Base-by-base conservation (phyloP, 1,140 invertebrate genomes). In the Aphis craccivora region DNA sequence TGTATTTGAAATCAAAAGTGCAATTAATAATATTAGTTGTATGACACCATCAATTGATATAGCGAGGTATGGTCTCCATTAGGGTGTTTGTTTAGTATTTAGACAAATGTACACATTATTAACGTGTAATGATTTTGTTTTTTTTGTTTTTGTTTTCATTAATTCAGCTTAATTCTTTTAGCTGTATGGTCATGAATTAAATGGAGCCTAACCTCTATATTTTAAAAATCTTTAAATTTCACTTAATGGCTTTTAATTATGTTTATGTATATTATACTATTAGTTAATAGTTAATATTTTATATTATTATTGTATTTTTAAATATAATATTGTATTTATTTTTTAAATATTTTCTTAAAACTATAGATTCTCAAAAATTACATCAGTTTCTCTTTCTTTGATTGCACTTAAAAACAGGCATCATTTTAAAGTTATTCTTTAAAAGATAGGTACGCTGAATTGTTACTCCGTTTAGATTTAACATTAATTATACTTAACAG, bases 11-110 rank as follows among this genome's bases (percentile, higher is more conserved):
- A n/a, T 5, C 25, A 45, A 76, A 91, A 43, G 90, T 45, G 14
- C 45, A 91, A 91, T 91, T 35, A 91, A 91, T 91, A 91, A 67
- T 45, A 76, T 91, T 76, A 45, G 53, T n/a, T 81, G 60, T 91
- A 91, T 3, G 37, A 90, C 88, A 90, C 23, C 51, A 55, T 35
- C 88, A n/a, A 55, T 89, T 53, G 45, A 89, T 89, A 40, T 22
- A 48, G 45, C 20, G 5, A 89, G 35, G 23, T 51, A 37, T 55
- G 25, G n/a, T 60, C 51, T 25, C n/a, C 88, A 60, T 90, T 90
- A 90, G 51, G 25, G 43, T n/a, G 30, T n/a, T 87, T n/a, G 86
- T 51, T 88, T 48, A 51, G 35, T n/a, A n/a, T 88, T 51, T 20
- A 30, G n/a, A 88, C 20, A 35, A 88, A 88, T 76, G 5, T 76